Evolutionary conservation across 2,888 invertebrate genomes (phyloP).

Genomic region (Adelognathus sp.): DNA sequence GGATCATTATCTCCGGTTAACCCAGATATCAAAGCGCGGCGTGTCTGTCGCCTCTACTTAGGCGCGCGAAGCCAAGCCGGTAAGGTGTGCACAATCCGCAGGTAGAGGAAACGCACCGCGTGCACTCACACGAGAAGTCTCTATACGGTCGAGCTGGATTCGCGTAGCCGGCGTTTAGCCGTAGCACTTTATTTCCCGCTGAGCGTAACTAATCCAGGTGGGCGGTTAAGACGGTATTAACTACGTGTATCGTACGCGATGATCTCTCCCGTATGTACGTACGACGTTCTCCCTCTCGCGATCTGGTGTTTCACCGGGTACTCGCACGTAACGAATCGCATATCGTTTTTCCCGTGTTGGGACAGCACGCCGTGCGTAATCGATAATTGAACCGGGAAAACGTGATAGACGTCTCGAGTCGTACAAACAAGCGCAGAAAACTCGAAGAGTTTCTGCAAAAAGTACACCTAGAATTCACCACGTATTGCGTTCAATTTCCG

Average conservation of each 20-base stretch:
- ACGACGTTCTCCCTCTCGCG: constrained; percentile 21
- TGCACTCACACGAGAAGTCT: constrained; percentile 20
- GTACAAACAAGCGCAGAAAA: background rate
- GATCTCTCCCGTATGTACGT: constrained; percentile 55
- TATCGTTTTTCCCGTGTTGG: constrained; percentile 54
- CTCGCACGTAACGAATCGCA: constrained; percentile 51
- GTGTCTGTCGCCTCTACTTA: constrained; percentile 22
- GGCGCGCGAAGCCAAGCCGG: constrained; percentile 11
- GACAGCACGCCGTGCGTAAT: constrained; percentile 55
- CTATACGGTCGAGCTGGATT: constrained; percentile 34
- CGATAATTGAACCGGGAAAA: constrained; percentile 61
- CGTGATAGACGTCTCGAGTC: constrained; percentile 41
- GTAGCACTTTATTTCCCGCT: constrained; percentile 56
- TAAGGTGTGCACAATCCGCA: constrained; percentile 44
- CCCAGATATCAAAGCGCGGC: constrained; percentile 59
- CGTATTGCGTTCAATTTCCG: constrained; percentile 37
- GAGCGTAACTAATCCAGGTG: constrained; percentile 67
- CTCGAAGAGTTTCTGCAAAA: constrained; percentile 9
- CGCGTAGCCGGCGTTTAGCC: constrained; percentile 52
- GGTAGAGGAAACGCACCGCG: constrained; percentile 36
- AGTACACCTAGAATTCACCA: constrained; percentile 31
- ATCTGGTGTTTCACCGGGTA: constrained; percentile 4
- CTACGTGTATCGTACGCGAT: constrained; percentile 60
- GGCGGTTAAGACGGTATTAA: constrained; percentile 62
- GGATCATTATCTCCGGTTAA: constrained; percentile 64